These are phyloP conservation scores for Emmelina monodactyla DNA, from an alignment of 2,888 invertebrate genomes.

Conservation along the genomic window DNA sequence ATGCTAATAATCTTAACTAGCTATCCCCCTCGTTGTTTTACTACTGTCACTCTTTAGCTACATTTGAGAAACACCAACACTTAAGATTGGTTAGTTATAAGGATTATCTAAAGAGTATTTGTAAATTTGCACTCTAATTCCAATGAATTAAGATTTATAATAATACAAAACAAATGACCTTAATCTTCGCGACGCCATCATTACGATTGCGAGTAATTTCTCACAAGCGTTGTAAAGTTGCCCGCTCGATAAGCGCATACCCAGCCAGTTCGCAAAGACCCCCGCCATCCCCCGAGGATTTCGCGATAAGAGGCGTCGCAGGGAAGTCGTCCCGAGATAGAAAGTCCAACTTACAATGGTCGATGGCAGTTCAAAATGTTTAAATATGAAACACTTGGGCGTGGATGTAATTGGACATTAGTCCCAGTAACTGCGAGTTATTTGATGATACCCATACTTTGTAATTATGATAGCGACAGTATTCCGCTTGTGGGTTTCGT, in stretches of 20 bases:
- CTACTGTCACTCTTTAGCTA: no score
- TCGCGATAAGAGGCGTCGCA: conserved; percentile 6
- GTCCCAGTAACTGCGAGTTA: conserved; percentile 16
- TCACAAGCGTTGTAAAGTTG: conserved; percentile 16
- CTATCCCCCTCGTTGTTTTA: no score
- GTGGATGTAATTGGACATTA: conserved; percentile 19
- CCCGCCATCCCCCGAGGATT: conserved; percentile 15
- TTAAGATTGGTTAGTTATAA: no score
- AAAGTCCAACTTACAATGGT: conserved; percentile 20
- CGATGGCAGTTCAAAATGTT: conserved; percentile 16
- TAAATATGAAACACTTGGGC: conserved; percentile 5
- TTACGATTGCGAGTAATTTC: conserved; percentile 17
- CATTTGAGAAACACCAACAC: no score
- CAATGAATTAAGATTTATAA: no score
- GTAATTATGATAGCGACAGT: not conserved
- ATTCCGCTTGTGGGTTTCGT: no score
- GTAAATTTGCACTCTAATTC: no score
- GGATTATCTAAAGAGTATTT: no score
- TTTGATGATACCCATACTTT: conserved; percentile 4
- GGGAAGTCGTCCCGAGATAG: not conserved
- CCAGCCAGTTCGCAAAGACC: conserved; percentile 20
- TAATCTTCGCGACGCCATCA: conserved; percentile 15
- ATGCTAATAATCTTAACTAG: no score
- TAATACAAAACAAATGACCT: conserved; percentile 1
- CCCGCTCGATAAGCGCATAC: conserved; percentile 23